These are phyloP conservation scores for Malacoraja senta DNA, from an alignment of 2,797 vertebrate species.

Conservation along the genomic window DNA sequence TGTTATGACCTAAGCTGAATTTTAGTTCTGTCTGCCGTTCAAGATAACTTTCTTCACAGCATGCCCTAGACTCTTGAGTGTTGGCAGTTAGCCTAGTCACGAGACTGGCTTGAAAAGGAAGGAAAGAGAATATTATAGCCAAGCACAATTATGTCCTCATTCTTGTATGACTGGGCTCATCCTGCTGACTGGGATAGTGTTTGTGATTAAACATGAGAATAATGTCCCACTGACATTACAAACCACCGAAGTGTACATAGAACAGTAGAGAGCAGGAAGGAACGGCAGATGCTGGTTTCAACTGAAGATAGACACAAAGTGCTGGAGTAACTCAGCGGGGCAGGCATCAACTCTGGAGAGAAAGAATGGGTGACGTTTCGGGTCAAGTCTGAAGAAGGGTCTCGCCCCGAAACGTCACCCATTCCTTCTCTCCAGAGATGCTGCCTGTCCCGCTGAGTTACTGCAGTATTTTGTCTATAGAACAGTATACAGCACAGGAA, in stretches of 20 bases:
- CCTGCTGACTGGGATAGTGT: neutral
- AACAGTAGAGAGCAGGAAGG: too few species aligned
- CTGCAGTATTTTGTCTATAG: too few species aligned
- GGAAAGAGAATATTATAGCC: neutral
- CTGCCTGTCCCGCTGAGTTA: too few species aligned
- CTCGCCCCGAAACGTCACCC: too few species aligned
- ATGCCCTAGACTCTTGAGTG: neutral
- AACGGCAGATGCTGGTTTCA: too few species aligned
- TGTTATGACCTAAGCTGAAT: neutral
- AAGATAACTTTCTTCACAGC: neutral
- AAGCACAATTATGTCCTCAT: neutral
- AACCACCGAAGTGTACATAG: neutral
- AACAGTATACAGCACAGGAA: too few species aligned
- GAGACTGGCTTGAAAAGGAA: neutral
- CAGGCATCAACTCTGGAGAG: too few species aligned
- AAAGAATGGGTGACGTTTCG: too few species aligned
- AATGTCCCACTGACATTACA: neutral
- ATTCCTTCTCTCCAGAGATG: too few species aligned
- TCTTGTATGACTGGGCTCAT: neutral
- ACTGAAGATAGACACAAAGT: too few species aligned
- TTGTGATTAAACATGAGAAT: neutral
- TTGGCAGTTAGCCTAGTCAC: neutral
- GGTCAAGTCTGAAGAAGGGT: too few species aligned
- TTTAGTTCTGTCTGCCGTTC: neutral
- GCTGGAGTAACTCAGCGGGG: too few species aligned